phyloP scores from a whole-genome alignment of 2,797 vertebrate genomes.

The Siniperca undulata region DNA sequence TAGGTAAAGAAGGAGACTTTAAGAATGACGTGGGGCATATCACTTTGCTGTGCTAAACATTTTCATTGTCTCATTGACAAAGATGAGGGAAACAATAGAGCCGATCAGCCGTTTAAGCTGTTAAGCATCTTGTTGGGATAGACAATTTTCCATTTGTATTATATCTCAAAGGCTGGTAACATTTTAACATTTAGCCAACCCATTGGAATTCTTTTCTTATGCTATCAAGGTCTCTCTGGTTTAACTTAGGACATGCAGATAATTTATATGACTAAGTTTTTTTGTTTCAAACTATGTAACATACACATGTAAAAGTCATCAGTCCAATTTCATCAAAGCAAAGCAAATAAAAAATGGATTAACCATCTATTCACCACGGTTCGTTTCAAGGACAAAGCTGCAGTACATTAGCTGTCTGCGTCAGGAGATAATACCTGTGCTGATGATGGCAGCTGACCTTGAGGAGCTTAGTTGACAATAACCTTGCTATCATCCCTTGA shows the following conservation, averaged over 20 bases:
- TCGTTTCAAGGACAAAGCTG: slow-evolving; percentile 70
- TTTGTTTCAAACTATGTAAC: neutral
- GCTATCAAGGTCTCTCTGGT: neutral
- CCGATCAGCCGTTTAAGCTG: slow-evolving; percentile 37
- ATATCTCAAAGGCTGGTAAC: slow-evolving; percentile 16
- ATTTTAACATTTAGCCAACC: slow-evolving; percentile 27
- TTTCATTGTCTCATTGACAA: slow-evolving; percentile 58
- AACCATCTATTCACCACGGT: slow-evolving; percentile 52
- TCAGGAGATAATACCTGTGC: slow-evolving; percentile 76
- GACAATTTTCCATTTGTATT: slow-evolving; percentile 35
- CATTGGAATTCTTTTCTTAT: neutral
- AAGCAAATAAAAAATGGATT: slow-evolving; percentile 44
- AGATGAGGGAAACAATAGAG: slow-evolving; percentile 50
- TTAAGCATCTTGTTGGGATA: slow-evolving; percentile 29
- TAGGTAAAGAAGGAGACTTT: slow-evolving; percentile 23
- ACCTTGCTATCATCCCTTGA: slow-evolving; percentile 72
- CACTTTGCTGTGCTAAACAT: slow-evolving; percentile 53
- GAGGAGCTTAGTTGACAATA: slow-evolving; percentile 72
- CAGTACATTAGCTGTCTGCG: slow-evolving; percentile 64
- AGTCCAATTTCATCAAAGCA: slow-evolving; percentile 16
- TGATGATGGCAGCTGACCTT: slow-evolving; percentile 77
- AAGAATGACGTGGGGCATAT: slow-evolving; percentile 20
- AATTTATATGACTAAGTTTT: neutral
- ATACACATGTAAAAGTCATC: slow-evolving; percentile 44
- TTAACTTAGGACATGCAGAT: neutral